Evolutionary conservation across 2,113 vertebrate genomes (phyloP).

Genomic region (Anarrhichthys ocellatus): DNA sequence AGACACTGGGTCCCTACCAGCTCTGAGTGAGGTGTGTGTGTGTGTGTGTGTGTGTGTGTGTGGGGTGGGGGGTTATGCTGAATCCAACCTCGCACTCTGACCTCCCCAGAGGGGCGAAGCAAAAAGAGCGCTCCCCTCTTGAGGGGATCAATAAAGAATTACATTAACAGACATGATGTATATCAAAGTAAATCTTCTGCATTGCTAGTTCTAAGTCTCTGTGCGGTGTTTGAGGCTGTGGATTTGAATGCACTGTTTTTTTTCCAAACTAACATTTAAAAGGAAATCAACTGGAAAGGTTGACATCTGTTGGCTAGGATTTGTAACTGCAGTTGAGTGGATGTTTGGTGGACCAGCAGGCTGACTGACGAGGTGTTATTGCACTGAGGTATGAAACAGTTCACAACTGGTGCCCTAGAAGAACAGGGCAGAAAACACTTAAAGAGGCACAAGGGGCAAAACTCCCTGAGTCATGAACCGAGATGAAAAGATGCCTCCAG

Average conservation of each 20-base stretch:
- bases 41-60: too few relatives aligned
- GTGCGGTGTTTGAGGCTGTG: conserved; percentile 21
- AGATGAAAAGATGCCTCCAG: conserved; percentile 73
- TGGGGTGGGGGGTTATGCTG: conserved; percentile 1
- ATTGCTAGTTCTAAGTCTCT: conserved; percentile 54
- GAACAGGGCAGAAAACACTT: conserved; percentile 68
- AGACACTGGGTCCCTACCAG: conserved; percentile 44
- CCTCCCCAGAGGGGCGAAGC: conserved; percentile 28
- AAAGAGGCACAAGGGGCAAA: conserved; percentile 62
- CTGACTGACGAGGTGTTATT: conserved; percentile 29
- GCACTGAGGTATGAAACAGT: conserved; percentile 55
- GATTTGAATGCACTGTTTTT: conserved; percentile 25
- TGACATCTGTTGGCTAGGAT: conserved; percentile 81
- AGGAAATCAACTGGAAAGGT: conserved; percentile 70
- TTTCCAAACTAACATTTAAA: neutral
- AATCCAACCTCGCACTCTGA: conserved; percentile 44
- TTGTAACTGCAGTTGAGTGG: conserved; percentile 63
- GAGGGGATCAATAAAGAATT: conserved; percentile 65
- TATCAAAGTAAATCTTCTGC: conserved; percentile 68
- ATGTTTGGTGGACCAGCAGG: neutral
- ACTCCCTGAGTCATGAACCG: conserved; percentile 66
- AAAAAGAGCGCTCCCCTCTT: conserved; percentile 40
- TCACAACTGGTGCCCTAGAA: conserved; percentile 52
- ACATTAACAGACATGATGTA: conserved; percentile 69
- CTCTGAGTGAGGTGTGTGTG: conserved; percentile 2